Evolutionary conservation across 2,113 vertebrate genomes (phyloP).

Genomic region (Megaceryle torquata): DNA sequence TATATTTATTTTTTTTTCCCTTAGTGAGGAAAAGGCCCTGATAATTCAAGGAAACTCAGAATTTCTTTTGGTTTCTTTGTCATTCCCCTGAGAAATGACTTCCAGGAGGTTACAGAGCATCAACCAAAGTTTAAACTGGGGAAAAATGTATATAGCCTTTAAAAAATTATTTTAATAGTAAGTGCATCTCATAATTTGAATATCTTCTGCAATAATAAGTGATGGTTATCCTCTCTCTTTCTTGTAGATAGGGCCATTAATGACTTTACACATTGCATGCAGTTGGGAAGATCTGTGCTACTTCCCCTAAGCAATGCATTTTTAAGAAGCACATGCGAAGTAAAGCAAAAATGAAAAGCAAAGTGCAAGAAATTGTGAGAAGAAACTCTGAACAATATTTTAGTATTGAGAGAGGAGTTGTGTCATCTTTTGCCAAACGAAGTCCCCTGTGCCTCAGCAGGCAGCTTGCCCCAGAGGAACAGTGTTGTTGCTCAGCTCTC

Average conservation of each 20-base stretch:
- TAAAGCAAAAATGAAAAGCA: neutral
- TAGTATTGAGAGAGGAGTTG: neutral
- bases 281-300: neutral
- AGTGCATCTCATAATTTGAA: neutral
- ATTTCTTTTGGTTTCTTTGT: neutral
- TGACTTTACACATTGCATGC: neutral
- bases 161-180: neutral
- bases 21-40: neutral
- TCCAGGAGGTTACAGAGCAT: neutral
- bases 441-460: neutral
- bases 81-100: neutral
- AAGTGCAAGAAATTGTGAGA: neutral
- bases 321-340: neutral
- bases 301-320: neutral
- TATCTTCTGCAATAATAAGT: neutral
- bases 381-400: neutral
- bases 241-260: neutral
- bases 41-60: neutral
- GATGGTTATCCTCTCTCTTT: neutral
- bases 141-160: neutral
- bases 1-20: neutral
- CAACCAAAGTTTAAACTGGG: neutral
- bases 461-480: neutral
- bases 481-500: neutral
- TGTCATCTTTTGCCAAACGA: neutral